A percentile compares a stretch with the other conserved stretches of the same genome.
Evolutionary conservation across 2,113 vertebrate species (phyloP).

Genomic region (Haemorhous mexicanus): DNA sequence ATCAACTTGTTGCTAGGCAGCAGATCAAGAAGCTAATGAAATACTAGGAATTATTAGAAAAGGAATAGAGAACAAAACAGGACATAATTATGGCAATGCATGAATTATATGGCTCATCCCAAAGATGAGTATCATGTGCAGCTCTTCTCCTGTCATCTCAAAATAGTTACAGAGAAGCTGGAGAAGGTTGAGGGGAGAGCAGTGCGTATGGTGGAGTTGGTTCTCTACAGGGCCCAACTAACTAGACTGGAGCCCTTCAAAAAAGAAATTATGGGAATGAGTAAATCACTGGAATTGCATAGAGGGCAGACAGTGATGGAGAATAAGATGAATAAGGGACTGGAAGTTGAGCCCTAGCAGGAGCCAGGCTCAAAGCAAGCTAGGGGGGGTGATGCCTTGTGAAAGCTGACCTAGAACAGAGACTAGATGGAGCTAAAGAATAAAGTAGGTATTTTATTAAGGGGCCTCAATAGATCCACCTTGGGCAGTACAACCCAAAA

Average conservation of each 20-base stretch:
- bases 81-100: not conserved
- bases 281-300: not conserved
- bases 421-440: not conserved
- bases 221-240: not conserved
- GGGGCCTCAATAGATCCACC: not conserved
- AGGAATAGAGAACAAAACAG: not conserved
- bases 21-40: conserved; percentile 16
- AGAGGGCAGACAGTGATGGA: not conserved
- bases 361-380: not conserved
- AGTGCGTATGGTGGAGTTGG: not conserved
- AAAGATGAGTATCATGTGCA: not conserved
- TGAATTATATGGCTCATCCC: not conserved
- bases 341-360: not conserved
- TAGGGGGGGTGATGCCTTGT: not conserved
- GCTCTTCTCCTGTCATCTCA: not conserved
- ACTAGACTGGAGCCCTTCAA: not conserved
- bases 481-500: not conserved
- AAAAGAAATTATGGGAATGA: not conserved
- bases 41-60: not conserved
- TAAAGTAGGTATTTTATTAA: not conserved
- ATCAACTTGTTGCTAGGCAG: conserved; percentile 48
- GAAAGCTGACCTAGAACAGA: not conserved
- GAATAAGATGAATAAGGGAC: not conserved
- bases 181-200: not conserved
- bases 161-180: not conserved